Base-by-base conservation (phyloP, 2,888 invertebrate genomes). In the Aspidapion aeneum region DNA sequence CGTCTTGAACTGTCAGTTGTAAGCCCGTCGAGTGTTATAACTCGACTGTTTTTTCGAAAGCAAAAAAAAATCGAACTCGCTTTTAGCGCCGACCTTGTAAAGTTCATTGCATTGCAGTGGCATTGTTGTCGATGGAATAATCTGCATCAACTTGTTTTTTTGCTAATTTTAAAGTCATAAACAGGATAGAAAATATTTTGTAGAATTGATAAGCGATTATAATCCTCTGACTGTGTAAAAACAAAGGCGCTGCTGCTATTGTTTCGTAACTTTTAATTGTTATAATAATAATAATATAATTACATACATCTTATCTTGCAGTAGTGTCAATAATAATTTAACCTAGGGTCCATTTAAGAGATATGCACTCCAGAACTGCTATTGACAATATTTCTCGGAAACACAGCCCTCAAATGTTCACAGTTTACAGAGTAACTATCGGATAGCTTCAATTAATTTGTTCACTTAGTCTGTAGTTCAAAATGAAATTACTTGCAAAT, bases 181-280 rank as follows among this genome's bases (percentile, higher is more conserved):
- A 64, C 58, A 61, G 55, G 56, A 65, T 63, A 58, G 18, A 60
- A 60, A 62, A 62, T 65, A 60, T 65, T 65, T 62, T 60, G 57
- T 65, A 49, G 55, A 62, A 60, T 54, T 21, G 65, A 62, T 65
- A 60, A 65, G 59, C 60, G 12, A 35, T n/a, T 35, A 35, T 35
- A 35, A 35, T 35, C 12, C n/a, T 35, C 48, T 49, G 58, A 61
- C 21, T 35, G 64, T 61, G 58, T 64, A 64, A 64, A 61, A 64
- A 62, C 61, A 64, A 61, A 55, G 59, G 52, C 55, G 59, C 62
- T 62, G 57, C 5, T 35, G 12, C 35, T 61, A 48, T 62, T 64
- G 58, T 64, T 64, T 58, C 59, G 62, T 64, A 64, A 64, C 35
- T 7, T 35, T 35, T 35, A 7, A 35, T 35, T 35, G 5, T 35